A percentile compares a stretch with the other conserved stretches of the same genome.
phyloP scores from a whole-genome alignment of 2,113 vertebrate genomes.

The Gobio gobio region DNA sequence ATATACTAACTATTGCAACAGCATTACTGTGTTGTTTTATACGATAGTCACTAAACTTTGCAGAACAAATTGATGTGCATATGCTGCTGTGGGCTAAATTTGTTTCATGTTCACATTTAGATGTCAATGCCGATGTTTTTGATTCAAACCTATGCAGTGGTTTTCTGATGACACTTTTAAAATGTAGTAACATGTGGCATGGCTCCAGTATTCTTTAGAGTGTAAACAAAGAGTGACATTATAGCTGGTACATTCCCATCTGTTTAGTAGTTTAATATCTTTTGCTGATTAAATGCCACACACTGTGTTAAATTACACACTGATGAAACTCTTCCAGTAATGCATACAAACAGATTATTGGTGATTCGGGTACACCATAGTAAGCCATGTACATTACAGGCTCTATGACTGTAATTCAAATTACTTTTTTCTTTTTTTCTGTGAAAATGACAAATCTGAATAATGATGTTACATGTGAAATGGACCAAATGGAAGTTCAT shows the following conservation, averaged over 20 bases:
- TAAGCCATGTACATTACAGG: neutral
- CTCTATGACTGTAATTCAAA: neutral
- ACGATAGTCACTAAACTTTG: neutral
- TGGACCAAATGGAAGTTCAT: constrained; percentile 10
- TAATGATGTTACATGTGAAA: neutral
- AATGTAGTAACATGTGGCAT: neutral
- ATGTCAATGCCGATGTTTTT: neutral
- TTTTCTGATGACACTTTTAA: neutral
- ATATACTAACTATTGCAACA: neutral
- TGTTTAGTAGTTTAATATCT: neutral
- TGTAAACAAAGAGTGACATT: neutral
- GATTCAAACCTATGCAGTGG: neutral
- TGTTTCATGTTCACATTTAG: neutral
- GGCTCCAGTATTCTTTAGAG: neutral
- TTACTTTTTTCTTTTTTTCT: neutral
- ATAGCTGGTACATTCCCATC: neutral
- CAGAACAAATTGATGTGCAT: neutral
- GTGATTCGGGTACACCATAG: neutral
- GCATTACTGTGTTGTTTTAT: neutral
- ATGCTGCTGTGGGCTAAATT: neutral
- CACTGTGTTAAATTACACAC: neutral
- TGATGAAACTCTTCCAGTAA: neutral
- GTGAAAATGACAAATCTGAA: neutral
- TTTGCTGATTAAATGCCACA: neutral
- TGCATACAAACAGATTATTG: constrained; percentile 20